phyloP scores from a whole-genome alignment of 2,888 invertebrate genomes.

The Rhyacophila evoluta region DNA sequence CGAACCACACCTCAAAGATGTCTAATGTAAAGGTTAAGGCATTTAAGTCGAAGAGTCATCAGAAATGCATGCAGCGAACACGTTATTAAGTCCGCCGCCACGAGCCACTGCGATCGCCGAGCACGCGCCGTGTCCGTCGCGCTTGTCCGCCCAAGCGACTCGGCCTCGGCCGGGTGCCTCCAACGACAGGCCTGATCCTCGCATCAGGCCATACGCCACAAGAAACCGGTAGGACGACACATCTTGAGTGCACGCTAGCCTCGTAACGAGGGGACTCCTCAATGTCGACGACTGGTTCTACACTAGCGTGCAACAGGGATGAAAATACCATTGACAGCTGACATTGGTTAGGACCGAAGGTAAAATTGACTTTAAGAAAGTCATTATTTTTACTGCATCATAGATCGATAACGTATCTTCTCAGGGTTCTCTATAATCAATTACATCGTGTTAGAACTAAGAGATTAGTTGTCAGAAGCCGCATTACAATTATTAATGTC shows the following conservation, averaged over 20 bases:
- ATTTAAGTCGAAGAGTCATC: background rate
- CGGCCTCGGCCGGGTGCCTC: slow-evolving; percentile 27
- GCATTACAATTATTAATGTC: too few species aligned
- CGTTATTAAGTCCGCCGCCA: background rate
- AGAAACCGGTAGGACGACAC: background rate
- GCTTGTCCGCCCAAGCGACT: slow-evolving; percentile 48
- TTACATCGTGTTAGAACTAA: too few species aligned
- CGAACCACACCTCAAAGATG: background rate
- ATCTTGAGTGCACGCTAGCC: background rate
- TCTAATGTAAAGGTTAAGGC: background rate
- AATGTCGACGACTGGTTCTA: too few species aligned
- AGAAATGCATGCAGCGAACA: slow-evolving; percentile 11
- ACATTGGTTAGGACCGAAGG: too few species aligned
- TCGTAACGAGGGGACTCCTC: too few species aligned
- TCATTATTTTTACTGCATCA: too few species aligned
- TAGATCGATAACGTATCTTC: too few species aligned
- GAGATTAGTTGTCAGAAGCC: too few species aligned
- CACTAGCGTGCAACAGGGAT: too few species aligned
- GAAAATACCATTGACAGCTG: too few species aligned
- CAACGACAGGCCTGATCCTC: background rate
- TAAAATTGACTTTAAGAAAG: too few species aligned
- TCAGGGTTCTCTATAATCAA: too few species aligned
- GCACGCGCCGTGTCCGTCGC: slow-evolving; percentile 54
- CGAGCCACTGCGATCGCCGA: slow-evolving; percentile 34
- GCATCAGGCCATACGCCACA: background rate